Base-by-base conservation (phyloP, 2,888 invertebrate genomes). In the Thera obeliscata region DNA sequence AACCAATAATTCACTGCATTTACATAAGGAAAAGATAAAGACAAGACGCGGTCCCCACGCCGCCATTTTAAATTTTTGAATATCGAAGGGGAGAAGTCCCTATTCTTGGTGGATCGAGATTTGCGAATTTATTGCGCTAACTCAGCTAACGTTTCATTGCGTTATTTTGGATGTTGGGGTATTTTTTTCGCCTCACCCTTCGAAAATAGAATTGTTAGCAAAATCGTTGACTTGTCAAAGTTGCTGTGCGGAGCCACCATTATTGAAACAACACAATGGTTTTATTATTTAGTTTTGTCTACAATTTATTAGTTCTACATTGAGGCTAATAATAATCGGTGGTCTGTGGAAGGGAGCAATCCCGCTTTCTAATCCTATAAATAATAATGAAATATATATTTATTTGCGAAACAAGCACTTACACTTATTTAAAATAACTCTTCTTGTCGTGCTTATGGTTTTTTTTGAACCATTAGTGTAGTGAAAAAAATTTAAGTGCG, bases 1-100 rank as follows among this genome's bases (percentile, higher is more conserved):
- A 83, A 80, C 79, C 80, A 86, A 89, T 87, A 85, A 88, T 83
- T 86, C 75, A 79, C 78, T 76, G 80, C 79, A 93, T 93, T 93
- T 91, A 88, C 92, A 92, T 93, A 91, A 90, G 90, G 86, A 92
- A 92, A 90, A 92, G 90, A 93, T 93, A 92, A 92, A 93, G 92
- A 87, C 90, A 91, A 90, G 91, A 90, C 86, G 89, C 81, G 80
- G 79, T 76, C 80, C 71, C 73, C 73, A 69, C 74, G 83, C 78
- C 83, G 90, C 91, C 91, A 91, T 93, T 90, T 91, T 91, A 82
- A 83, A 87, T 88, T 88, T 86, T 87, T 82, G 80, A 83, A 88
- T 85, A 84, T 87, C 85, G 87, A 87, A 87, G 88, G 91, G 91
- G 89, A 85, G 74, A 58, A 49, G 58, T 59, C 69, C 71, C 71